Percentiles rank a stretch among this genome's conserved stretches.
phyloP scores from a whole-genome alignment of 2,797 vertebrate genomes.

The Xenops minutus region DNA sequence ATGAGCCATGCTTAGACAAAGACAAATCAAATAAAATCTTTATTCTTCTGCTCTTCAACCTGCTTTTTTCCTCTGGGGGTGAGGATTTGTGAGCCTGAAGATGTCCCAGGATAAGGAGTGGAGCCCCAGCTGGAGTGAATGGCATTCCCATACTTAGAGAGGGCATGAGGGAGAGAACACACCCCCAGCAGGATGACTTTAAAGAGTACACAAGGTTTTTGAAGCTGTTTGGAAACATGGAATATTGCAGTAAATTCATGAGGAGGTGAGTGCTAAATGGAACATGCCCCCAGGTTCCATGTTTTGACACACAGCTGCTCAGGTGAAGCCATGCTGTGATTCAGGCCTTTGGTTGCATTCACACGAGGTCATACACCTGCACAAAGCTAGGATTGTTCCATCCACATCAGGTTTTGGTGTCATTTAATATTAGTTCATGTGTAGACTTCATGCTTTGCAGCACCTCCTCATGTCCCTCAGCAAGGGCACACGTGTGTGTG shows the following conservation, averaged over 20 bases:
- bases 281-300: neutral
- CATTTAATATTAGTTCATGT: rapidly evolving
- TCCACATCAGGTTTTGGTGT: neutral
- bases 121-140: neutral
- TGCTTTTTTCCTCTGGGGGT: neutral
- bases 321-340: neutral
- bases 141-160: neutral
- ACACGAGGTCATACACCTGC: neutral
- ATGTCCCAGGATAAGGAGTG: neutral
- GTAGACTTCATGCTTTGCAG: neutral
- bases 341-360: neutral
- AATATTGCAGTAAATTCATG: neutral
- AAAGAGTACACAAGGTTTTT: neutral
- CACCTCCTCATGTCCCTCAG: neutral
- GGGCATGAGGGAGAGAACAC: rapidly evolving
- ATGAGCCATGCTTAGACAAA: neutral
- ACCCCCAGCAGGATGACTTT: neutral
- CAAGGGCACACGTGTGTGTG: too few species aligned
- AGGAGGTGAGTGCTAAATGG: neutral
- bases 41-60: neutral
- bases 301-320: neutral
- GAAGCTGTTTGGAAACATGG: neutral
- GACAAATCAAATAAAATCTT: neutral
- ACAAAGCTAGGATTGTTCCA: neutral
- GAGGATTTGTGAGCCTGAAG: neutral